A percentile compares a stretch with the other conserved stretches of the same genome.
These are phyloP conservation scores for Prosapia bicincta DNA, from an alignment of 2,888 invertebrate genomes.

Conservation along the genomic window DNA sequence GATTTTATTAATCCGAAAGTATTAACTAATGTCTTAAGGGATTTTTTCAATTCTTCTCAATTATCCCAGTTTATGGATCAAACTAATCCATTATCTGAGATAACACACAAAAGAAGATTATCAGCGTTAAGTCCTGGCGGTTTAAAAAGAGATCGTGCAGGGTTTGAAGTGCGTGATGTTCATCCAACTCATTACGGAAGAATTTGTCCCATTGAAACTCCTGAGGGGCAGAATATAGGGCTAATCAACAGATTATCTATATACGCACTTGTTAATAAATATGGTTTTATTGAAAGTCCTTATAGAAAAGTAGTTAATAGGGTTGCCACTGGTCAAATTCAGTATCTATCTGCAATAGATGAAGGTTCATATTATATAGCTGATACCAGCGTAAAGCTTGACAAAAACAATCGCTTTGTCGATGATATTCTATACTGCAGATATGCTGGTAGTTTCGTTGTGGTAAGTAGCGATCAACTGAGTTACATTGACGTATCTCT, in stretches of 20 bases:
- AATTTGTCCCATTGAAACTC: slow-evolving; percentile 29
- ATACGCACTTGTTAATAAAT: slow-evolving; percentile 5
- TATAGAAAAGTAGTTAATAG: background rate
- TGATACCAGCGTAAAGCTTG: too few species aligned
- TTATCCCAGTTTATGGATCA: slow-evolving; percentile 29
- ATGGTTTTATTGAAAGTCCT: slow-evolving; percentile 17
- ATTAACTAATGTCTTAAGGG: background rate
- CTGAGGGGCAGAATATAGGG: slow-evolving; percentile 27
- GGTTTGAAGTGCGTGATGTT: slow-evolving; percentile 26
- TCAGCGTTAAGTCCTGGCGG: slow-evolving; percentile 18
- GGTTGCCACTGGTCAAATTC: too few species aligned
- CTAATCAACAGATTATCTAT: slow-evolving; percentile 15
- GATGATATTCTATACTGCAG: too few species aligned
- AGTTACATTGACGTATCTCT: background rate
- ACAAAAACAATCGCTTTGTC: too few species aligned
- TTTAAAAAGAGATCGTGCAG: slow-evolving; percentile 13
- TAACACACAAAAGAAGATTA: slow-evolving; percentile 22
- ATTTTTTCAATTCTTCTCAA: slow-evolving; percentile 19
- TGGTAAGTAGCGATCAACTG: too few species aligned
- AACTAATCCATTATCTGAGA: slow-evolving; percentile 23
- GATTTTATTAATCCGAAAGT: too few species aligned
- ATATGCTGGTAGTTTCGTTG: too few species aligned
- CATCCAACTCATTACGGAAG: slow-evolving; percentile 24
- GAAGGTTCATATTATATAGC: too few species aligned
- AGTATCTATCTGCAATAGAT: too few species aligned